Evolutionary conservation across 92 coral and sea anemone genomes (phyloP).

Genomic region (Palythoa caribaeorum): DNA sequence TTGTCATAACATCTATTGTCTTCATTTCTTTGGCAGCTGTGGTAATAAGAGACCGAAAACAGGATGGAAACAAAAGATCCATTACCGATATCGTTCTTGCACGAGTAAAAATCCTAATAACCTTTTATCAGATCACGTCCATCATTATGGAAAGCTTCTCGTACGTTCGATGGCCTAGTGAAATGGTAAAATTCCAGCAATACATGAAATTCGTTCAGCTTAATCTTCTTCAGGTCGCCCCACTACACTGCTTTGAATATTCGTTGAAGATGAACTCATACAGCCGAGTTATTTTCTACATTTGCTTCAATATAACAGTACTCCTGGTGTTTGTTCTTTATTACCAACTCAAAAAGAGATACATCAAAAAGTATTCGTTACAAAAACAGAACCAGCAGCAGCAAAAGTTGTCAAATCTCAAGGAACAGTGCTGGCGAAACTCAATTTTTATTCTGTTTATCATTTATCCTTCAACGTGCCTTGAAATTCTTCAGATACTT

Average conservation of each 20-base stretch:
- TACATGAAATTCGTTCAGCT: constrained; percentile 63
- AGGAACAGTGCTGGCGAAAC: constrained; percentile 56
- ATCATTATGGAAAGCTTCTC: constrained; percentile 66
- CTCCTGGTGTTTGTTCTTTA: constrained; percentile 17
- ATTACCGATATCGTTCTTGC: constrained; percentile 65
- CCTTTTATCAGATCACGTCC: constrained; percentile 71
- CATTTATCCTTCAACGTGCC: constrained; percentile 70
- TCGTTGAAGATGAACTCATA: constrained; percentile 47
- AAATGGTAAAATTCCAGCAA: constrained; percentile 52
- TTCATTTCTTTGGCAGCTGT: constrained; percentile 31
- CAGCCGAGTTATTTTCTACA: constrained; percentile 45
- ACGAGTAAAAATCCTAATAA: constrained; percentile 66
- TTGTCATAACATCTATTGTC: constrained; percentile 21
- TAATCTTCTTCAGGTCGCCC: constrained; percentile 63
- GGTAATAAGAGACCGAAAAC: constrained; percentile 37
- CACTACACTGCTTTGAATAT: constrained; percentile 59
- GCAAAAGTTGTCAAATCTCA: background rate
- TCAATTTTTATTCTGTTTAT: constrained; percentile 54
- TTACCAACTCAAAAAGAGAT: constrained; percentile 43
- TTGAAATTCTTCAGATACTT: constrained; percentile 55
- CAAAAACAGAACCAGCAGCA: background rate
- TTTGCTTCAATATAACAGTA: constrained; percentile 37
- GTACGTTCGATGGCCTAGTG: constrained; percentile 67
- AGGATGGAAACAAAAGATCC: constrained; percentile 16
- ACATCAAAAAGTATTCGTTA: background rate